A percentile compares a stretch with the other conserved stretches of the same genome.
These are phyloP conservation scores for Ailurus styani DNA, from an alignment of 2,113 vertebrate species.

Conservation along the genomic window DNA sequence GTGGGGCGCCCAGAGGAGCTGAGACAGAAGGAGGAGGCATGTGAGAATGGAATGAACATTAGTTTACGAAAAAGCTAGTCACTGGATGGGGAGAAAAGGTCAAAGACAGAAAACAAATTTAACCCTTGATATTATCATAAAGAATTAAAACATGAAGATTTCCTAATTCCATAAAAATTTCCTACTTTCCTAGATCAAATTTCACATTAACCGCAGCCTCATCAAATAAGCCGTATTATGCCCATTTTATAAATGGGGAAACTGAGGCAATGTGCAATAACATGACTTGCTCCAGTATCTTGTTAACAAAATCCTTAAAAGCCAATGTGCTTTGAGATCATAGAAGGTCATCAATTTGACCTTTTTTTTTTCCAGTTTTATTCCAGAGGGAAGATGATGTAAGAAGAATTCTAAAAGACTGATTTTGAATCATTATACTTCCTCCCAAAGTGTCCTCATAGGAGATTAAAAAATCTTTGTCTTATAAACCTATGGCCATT, in stretches of 20 bases:
- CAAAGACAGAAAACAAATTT: constrained; percentile 47
- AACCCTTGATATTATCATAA: constrained; percentile 7
- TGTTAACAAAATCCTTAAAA: neutral
- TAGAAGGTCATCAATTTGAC: neutral
- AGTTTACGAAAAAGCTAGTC: constrained; percentile 77
- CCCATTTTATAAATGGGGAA: neutral
- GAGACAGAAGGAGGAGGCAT: constrained; percentile 79
- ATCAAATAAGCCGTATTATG: neutral
- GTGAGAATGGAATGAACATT: constrained; percentile 62
- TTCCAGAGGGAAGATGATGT: neutral
- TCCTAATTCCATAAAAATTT: neutral
- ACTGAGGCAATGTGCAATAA: neutral
- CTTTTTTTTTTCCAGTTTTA: neutral
- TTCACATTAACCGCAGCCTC: neutral
- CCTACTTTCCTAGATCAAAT: neutral
- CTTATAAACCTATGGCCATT: neutral
- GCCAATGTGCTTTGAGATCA: neutral
- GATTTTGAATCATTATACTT: neutral
- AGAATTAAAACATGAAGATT: neutral
- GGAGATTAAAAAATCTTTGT: neutral
- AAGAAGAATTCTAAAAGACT: neutral
- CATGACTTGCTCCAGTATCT: neutral
- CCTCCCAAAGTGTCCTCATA: neutral
- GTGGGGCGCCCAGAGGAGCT: constrained; percentile 67
- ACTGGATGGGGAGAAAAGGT: neutral